Conservation (phyloP, 1,140 invertebrate species). For the Myzus persicae region DNA sequence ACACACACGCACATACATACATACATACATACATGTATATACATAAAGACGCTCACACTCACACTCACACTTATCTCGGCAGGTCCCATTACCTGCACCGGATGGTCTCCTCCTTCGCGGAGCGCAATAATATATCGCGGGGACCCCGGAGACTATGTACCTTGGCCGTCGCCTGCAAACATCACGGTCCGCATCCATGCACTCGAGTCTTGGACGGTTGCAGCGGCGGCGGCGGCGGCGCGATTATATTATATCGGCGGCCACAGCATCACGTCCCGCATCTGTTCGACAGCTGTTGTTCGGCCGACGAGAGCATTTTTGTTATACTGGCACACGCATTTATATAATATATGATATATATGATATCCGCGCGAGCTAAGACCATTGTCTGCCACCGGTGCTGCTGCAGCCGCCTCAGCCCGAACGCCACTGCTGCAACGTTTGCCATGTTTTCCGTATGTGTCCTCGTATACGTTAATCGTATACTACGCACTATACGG, state of each 20-base stretch:
- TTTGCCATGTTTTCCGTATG: not conserved
- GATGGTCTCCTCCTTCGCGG: not conserved
- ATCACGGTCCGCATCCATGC: not conserved
- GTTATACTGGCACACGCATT: not conserved
- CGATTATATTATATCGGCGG: not conserved
- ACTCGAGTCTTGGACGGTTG: not conserved
- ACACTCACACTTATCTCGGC: not conserved
- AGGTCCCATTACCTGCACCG: constrained; percentile 22
- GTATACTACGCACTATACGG: not conserved
- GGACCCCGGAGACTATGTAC: not conserved
- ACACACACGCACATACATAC: not conserved
- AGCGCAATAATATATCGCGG: not conserved
- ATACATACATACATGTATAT: too few species aligned
- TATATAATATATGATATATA: not conserved
- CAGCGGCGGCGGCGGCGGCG: not conserved
- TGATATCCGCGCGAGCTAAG: not conserved
- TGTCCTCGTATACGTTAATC: not conserved
- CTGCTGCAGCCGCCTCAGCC: not conserved
- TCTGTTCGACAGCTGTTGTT: constrained; percentile 56
- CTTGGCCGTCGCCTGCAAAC: not conserved
- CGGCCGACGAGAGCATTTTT: not conserved
- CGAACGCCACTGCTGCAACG: not conserved
- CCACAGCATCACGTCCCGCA: constrained; percentile 34
- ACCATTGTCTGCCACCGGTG: not conserved
- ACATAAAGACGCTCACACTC: not conserved